A percentile compares a stretch with the other conserved stretches of the same genome.
phyloP scores from a whole-genome alignment of 2,113 vertebrate species.

The Miniopterus natalensis region DNA sequence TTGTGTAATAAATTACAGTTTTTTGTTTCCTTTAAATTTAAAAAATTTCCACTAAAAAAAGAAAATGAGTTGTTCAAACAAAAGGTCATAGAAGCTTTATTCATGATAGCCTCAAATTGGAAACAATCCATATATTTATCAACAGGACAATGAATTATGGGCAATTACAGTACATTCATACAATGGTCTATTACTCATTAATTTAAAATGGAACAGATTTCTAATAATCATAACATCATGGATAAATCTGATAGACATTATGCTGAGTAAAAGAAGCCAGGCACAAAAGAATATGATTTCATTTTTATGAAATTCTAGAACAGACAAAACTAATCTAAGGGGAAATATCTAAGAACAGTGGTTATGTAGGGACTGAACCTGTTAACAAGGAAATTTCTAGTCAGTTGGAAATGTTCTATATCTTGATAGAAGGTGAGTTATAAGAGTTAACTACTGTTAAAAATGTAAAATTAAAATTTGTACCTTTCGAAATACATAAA shows the following conservation, averaged over 20 bases:
- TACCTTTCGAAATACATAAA: not conserved
- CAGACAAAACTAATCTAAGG: constrained; percentile 13
- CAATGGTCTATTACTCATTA: not conserved
- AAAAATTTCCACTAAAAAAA: not conserved
- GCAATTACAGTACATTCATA: not conserved
- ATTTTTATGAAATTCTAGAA: constrained; percentile 29
- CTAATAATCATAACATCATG: not conserved
- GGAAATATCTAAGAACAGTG: not conserved
- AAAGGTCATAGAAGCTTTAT: not conserved
- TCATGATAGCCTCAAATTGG: not conserved
- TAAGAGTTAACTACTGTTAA: not conserved
- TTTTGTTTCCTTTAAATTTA: constrained; percentile 17
- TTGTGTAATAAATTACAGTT: not conserved
- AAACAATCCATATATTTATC: too few species aligned
- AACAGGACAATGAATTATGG: not conserved
- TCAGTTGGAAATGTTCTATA: not conserved
- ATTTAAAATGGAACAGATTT: not conserved
- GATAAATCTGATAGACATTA: not conserved
- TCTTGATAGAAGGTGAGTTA: not conserved
- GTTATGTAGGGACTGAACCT: not conserved
- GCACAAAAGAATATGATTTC: not conserved
- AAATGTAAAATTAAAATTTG: not conserved
- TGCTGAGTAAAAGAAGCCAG: not conserved
- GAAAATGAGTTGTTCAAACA: not conserved
- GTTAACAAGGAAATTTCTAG: not conserved